Evolutionary conservation across 2,113 vertebrate species (phyloP).

Genomic region (Ameiurus melas): DNA sequence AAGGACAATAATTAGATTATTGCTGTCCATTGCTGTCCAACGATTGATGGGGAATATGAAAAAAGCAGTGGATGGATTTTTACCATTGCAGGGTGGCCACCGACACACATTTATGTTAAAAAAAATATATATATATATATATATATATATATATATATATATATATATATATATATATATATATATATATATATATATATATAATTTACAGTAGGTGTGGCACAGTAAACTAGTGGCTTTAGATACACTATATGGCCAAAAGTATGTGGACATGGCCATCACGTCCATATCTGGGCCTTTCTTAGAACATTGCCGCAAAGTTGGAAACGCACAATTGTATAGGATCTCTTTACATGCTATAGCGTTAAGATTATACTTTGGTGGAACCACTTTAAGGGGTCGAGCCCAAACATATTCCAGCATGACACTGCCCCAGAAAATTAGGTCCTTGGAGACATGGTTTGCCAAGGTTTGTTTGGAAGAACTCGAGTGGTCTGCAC

Average conservation of each 20-base stretch:
- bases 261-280: neutral
- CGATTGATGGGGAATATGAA: too few relatives aligned
- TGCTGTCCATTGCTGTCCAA: too few relatives aligned
- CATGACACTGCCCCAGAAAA: neutral
- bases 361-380: neutral
- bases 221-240: neutral
- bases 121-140: neutral
- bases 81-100: too few relatives aligned
- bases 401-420: neutral
- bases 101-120: too few relatives aligned
- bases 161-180: too few relatives aligned
- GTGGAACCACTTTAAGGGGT: neutral
- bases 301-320: neutral
- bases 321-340: neutral
- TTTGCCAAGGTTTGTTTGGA: neutral
- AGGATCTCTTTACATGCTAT: neutral
- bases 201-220: neutral
- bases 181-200: too few relatives aligned
- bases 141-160: too few relatives aligned
- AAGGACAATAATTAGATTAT: too few relatives aligned
- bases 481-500: neutral
- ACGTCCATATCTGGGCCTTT: neutral
- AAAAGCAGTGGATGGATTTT: too few relatives aligned
- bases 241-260: neutral
- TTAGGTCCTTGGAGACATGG: neutral